Conservation (phyloP, 1,140 invertebrate genomes). For the Sitobion miscanthi region DNA sequence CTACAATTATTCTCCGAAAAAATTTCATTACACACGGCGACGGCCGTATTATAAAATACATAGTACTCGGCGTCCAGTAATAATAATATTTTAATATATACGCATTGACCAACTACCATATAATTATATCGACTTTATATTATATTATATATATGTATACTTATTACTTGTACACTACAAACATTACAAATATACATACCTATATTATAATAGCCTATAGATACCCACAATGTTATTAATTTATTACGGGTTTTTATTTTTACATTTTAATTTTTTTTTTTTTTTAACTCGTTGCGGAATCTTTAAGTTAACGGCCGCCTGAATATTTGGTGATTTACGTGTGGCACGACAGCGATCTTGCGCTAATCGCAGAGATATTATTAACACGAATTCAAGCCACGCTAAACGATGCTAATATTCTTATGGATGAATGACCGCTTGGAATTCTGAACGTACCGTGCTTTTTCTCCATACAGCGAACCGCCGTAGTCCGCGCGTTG, state of each 20-base stretch:
- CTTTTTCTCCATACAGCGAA: neutral
- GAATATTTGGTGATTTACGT: constrained; percentile 20
- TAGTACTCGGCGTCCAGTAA: neutral
- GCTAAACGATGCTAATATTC: constrained; percentile 26
- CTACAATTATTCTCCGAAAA: neutral
- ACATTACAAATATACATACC: constrained; percentile 9
- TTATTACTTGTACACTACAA: neutral
- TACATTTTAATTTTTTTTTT: neutral
- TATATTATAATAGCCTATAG: neutral
- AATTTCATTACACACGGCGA: neutral
- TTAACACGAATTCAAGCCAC: neutral
- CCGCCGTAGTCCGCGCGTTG: neutral
- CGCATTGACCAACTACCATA: neutral
- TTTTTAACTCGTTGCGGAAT: constrained; percentile 14
- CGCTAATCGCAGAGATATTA: constrained; percentile 17
- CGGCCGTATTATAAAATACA: neutral
- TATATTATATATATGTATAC: neutral
- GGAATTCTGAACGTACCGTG: neutral
- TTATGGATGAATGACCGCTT: constrained; percentile 35
- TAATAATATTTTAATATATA: constrained; percentile 8
- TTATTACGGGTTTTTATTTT: neutral
- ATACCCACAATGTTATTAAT: neutral
- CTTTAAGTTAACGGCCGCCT: neutral
- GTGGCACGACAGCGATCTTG: neutral
- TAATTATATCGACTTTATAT: neutral